Conservation (phyloP, 2,113 vertebrate species). For the Gavia stellata region DNA sequence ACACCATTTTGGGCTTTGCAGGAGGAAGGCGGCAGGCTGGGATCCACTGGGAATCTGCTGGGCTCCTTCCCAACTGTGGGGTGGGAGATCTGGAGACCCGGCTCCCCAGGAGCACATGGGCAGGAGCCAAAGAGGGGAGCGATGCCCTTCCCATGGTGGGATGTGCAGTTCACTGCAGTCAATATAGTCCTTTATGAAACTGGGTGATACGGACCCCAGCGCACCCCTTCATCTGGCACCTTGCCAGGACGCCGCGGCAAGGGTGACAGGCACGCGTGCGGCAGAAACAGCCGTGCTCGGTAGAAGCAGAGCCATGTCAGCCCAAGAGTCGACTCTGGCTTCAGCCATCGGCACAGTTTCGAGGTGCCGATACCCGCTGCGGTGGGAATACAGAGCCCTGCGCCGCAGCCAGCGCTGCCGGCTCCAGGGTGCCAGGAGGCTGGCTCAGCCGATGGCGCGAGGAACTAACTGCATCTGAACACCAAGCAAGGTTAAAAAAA, state of each 20-base stretch:
- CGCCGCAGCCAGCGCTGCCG: not conserved
- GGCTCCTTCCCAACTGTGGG: not conserved
- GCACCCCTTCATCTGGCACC: not conserved
- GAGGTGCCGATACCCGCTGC: not conserved
- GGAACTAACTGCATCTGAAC: not conserved
- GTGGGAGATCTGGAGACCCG: not conserved
- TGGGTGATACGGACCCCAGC: accelerated
- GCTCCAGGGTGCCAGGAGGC: accelerated
- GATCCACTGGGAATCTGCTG: not conserved
- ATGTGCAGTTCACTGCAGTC: not conserved
- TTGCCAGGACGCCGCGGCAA: accelerated
- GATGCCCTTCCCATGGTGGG: not conserved
- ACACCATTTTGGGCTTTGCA: not conserved
- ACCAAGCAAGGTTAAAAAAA: not conserved
- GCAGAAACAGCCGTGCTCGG: not conserved
- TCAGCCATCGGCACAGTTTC: not conserved
- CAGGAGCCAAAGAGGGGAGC: not conserved
- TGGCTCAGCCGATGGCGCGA: accelerated
- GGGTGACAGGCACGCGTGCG: accelerated
- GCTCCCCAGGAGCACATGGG: accelerated
- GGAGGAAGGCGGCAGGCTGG: not conserved
- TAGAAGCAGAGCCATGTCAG: not conserved
- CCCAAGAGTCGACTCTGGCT: not conserved
- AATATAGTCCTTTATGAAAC: not conserved
- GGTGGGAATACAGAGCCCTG: not conserved